phyloP scores from a whole-genome alignment of 1,140 invertebrate species.

The Philaenus spumarius region DNA sequence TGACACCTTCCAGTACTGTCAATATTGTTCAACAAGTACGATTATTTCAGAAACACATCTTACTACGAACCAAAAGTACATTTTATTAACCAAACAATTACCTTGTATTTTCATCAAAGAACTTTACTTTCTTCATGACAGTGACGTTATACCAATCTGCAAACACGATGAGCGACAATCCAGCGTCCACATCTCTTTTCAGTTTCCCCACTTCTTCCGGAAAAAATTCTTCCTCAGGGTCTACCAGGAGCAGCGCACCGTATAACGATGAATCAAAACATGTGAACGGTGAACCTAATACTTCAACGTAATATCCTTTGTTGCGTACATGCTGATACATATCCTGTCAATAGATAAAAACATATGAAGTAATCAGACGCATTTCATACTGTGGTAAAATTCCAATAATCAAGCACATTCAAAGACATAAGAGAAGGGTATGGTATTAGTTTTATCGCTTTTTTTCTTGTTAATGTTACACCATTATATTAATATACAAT shows the following conservation, averaged over 20 bases:
- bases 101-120: conserved; percentile 93
- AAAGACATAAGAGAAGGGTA: too few relatives aligned
- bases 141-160: conserved; percentile 97
- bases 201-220: conserved; percentile 85
- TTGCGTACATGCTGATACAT: conserved; percentile 89
- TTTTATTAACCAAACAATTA: conserved; percentile 32
- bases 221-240: conserved; percentile 94
- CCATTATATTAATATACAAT: too few relatives aligned
- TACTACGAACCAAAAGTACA: too few relatives aligned
- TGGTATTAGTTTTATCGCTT: too few relatives aligned
- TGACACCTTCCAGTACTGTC: too few relatives aligned
- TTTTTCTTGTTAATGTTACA: too few relatives aligned
- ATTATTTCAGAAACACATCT: too few relatives aligned
- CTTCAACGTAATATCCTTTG: conserved; percentile 89
- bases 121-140: conserved; percentile 92
- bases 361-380: too few relatives aligned
- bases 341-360: conserved; percentile 42
- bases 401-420: too few relatives aligned
- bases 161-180: conserved; percentile 86
- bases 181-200: conserved; percentile 72
- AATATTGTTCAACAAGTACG: too few relatives aligned
- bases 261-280: conserved; percentile 89
- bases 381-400: too few relatives aligned
- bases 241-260: conserved; percentile 83
- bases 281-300: conserved; percentile 79